Percentiles rank a stretch among this genome's conserved stretches.
phyloP scores from a whole-genome alignment of 1,140 invertebrate genomes.

The Meteorus sp. region DNA sequence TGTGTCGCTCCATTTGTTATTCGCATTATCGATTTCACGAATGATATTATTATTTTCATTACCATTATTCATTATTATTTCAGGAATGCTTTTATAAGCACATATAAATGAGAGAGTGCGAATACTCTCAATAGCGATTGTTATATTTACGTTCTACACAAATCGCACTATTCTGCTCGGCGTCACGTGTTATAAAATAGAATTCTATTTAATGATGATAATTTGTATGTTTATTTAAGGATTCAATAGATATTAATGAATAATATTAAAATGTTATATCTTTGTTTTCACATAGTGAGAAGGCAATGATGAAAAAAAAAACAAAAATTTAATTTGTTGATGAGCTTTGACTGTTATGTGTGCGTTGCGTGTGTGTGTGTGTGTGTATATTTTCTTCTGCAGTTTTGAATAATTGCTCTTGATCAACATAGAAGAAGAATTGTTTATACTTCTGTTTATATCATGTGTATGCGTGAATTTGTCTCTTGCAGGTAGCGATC shows the following conservation, averaged over 20 bases:
- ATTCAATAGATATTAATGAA: constrained; percentile 15
- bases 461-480: no score
- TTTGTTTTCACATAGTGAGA: neutral
- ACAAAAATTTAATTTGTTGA: no score
- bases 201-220: constrained; percentile 5
- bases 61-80: constrained; percentile 22
- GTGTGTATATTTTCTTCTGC: constrained; percentile 13
- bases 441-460: constrained; percentile 11
- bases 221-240: neutral
- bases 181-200: neutral
- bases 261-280: neutral
- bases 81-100: constrained; percentile 28
- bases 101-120: constrained; percentile 8
- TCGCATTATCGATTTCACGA: constrained; percentile 15
- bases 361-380: no score
- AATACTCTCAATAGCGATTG: no score
- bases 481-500: constrained; percentile 64
- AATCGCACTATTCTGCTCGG: no score
- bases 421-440: neutral
- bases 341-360: no score
- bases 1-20: constrained; percentile 17
- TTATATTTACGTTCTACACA: no score
- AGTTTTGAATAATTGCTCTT: constrained; percentile 6
- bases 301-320: no score
- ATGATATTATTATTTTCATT: constrained; percentile 3